phyloP scores from a whole-genome alignment of 2,113 vertebrate species.

The Cebidichthys violaceus region DNA sequence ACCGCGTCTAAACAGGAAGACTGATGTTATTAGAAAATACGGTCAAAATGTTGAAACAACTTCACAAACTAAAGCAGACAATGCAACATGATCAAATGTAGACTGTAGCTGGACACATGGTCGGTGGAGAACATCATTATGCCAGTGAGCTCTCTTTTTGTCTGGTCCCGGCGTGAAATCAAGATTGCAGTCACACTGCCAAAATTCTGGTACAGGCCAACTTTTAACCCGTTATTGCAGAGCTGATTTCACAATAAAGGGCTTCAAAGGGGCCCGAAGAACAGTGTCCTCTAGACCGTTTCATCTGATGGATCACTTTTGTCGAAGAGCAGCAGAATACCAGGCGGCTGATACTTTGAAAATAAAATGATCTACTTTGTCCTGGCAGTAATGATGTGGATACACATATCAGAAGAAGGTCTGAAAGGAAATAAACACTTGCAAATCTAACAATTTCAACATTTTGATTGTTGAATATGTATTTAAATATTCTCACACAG shows the following conservation, averaged over 20 bases:
- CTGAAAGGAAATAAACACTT: constrained; percentile 49
- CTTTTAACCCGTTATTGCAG: no score
- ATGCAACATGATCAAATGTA: not conserved
- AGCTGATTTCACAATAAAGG: no score
- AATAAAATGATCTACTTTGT: not conserved
- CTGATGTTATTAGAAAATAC: not conserved
- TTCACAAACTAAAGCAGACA: not conserved
- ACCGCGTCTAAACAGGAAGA: not conserved
- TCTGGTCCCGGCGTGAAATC: not conserved
- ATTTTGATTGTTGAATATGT: constrained; percentile 22
- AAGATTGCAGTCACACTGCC: not conserved
- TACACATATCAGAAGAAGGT: not conserved
- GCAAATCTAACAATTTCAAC: constrained; percentile 23
- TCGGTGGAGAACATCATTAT: not conserved
- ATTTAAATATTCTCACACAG: constrained; percentile 9
- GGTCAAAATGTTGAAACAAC: not conserved
- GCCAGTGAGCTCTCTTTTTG: not conserved
- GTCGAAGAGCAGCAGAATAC: not conserved
- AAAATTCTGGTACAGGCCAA: no score
- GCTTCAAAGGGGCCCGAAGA: no score
- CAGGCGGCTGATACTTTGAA: not conserved
- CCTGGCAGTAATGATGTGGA: not conserved
- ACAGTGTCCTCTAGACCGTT: no score
- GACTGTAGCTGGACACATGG: not conserved
- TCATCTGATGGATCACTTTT: no score